Evolutionary conservation across 2,888 invertebrate genomes (phyloP).

Genomic region (Cacoxenus indagator): DNA sequence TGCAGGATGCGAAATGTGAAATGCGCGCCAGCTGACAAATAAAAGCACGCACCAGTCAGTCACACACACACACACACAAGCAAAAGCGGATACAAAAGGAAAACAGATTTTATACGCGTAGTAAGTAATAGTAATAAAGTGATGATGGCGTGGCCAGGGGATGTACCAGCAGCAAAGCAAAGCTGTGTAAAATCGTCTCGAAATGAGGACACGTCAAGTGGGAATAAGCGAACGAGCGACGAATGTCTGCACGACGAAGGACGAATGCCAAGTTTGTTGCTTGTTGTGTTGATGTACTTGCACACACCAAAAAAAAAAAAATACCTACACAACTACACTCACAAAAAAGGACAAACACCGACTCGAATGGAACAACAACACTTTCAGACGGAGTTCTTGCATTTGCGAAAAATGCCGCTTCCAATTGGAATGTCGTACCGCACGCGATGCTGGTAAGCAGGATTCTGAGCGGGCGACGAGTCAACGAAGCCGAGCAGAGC

Average conservation of each 20-base stretch:
- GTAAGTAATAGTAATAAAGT: slow-evolving; percentile 11
- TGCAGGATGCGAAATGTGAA: slow-evolving; percentile 39
- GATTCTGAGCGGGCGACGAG: slow-evolving; percentile 55
- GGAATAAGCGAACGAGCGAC: slow-evolving; percentile 37
- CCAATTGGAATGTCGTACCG: slow-evolving; percentile 51
- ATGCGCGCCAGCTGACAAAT: slow-evolving; percentile 60
- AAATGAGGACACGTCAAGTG: slow-evolving; percentile 63
- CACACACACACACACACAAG: slow-evolving; percentile 16
- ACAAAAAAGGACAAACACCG: slow-evolving; percentile 17
- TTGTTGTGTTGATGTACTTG: background rate
- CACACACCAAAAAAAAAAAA: slow-evolving; percentile 36
- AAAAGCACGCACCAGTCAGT: slow-evolving; percentile 38
- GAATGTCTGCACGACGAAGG: background rate
- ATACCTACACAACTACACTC: slow-evolving; percentile 20
- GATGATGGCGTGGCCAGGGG: background rate
- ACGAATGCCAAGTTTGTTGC: slow-evolving; percentile 2
- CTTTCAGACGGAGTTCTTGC: no score
- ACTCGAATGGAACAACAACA: slow-evolving; percentile 27
- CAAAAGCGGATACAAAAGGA: background rate
- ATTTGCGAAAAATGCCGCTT: slow-evolving; percentile 32
- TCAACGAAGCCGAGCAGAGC: no score
- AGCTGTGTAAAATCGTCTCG: slow-evolving; percentile 8
- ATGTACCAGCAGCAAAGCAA: slow-evolving; percentile 10
- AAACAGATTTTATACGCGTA: slow-evolving; percentile 1
- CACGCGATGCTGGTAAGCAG: slow-evolving; percentile 59